Evolutionary conservation across 2,113 vertebrate genomes (phyloP).

Genomic region (Rhea americana): DNA sequence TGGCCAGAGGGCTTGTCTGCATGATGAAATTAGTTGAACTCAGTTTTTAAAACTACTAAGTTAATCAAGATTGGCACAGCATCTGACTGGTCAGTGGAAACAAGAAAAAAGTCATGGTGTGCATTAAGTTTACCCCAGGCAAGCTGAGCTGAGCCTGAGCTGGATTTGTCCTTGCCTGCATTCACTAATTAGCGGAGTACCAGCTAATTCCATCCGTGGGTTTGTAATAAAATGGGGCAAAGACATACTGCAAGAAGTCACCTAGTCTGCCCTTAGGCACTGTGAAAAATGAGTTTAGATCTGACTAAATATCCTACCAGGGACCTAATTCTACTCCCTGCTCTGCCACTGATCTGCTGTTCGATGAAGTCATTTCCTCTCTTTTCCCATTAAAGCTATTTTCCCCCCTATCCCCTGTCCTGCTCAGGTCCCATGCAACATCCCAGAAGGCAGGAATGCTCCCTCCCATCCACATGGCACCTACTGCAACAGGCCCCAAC

Average conservation of each 20-base stretch:
- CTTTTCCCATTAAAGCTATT: neutral
- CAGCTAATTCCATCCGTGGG: constrained; percentile 3
- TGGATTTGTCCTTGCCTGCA: neutral
- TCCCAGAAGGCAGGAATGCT: neutral
- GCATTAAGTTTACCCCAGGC: neutral
- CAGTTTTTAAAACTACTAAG: constrained; percentile 37
- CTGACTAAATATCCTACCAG: neutral
- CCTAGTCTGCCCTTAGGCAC: constrained; percentile 1
- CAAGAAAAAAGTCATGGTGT: neutral
- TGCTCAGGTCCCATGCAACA: neutral
- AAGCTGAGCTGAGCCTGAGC: neutral
- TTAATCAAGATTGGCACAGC: constrained; percentile 46
- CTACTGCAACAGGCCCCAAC: accelerated
- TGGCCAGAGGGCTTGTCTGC: constrained; percentile 24
- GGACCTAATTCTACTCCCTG: neutral
- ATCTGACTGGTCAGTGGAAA: constrained; percentile 13
- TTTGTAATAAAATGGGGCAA: constrained; percentile 41
- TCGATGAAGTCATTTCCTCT: neutral
- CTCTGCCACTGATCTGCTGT: neutral
- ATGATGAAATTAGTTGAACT: constrained; percentile 42
- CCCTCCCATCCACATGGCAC: accelerated
- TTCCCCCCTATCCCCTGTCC: neutral
- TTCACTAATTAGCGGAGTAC: constrained; percentile 16
- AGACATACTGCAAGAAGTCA: neutral
- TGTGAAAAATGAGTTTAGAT: neutral